Percentiles rank a stretch among this genome's conserved stretches.
Evolutionary conservation across 2,113 vertebrate genomes (phyloP).

Genomic region (Corythaixoides concolor): DNA sequence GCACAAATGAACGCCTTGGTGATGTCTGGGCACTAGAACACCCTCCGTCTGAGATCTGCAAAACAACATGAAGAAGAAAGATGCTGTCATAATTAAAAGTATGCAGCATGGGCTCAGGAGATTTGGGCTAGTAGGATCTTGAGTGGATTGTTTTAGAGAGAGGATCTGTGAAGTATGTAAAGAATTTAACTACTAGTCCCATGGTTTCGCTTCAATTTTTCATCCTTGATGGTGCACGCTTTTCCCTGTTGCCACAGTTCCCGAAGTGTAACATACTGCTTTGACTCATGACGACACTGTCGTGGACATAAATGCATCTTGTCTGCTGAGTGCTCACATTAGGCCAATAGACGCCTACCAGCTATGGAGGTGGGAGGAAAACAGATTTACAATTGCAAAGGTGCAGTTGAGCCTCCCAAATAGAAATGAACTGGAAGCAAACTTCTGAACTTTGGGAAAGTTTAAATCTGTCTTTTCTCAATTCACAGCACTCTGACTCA

Average conservation of each 20-base stretch:
- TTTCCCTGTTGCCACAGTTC: background rate
- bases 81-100: background rate
- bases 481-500: conserved; percentile 31
- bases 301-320: background rate
- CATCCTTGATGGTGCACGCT: background rate
- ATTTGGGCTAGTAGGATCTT: background rate
- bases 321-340: background rate
- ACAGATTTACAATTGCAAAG: background rate
- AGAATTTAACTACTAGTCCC: conserved; percentile 19
- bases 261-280: background rate
- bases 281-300: background rate
- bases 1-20: background rate
- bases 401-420: conserved; percentile 17
- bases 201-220: background rate
- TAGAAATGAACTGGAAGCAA: conserved; percentile 32
- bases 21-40: background rate
- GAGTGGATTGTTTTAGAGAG: background rate
- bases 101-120: background rate
- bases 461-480: conserved; percentile 62
- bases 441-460: conserved; percentile 60
- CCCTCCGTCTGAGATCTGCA: background rate
- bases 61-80: background rate
- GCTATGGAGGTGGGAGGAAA: background rate
- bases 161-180: background rate
- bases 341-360: background rate